Base-by-base conservation (phyloP, 2,888 invertebrate genomes). In the Caprella mutica region DNA sequence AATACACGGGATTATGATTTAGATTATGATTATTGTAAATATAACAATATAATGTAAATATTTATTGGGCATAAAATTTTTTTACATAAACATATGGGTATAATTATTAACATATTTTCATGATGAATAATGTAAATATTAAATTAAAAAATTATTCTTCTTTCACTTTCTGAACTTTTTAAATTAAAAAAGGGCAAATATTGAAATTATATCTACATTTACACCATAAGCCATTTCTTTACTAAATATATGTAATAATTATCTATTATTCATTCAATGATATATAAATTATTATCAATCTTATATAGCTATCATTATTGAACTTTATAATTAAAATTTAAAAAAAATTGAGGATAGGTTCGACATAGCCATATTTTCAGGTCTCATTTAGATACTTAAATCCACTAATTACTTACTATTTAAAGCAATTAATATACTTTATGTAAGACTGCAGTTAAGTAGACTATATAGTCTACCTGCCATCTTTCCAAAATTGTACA, bases 151-250 rank as follows among this genome's bases (percentile, higher is more conserved):
- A 2, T n/a, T 43, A 43, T 43, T 35, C 8, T 5, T 17, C 5
- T 17, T 43, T 17, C 14, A 24, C 3, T 14, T 43, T 42, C 8
- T 42, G 17, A 12, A 42, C 24, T 9, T 21, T 23, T 46, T 9
- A 23, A 46, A 23, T 23, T 46, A 46, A 23, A 46, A 23, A 46
- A 23, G 24, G 19, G 24, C 24, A 42, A 23, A 46, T 46, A 46
- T 46, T n/a, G n/a, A n/a, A n/a, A n/a, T 23, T 46, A 46, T 46
- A 46, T 46, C 19, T 46, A 46, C 24, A 46, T 42, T 42, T 9
- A 12, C 35, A 35, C 12, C 35, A 12, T 35, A 35, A 35, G 12
- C 12, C 14, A 35, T 12, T 12, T 35, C 12, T 35, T 35, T 35
- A 12, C 35, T 35, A 35, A 35, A 35, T n/a, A n/a, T n/a, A n/a